Evolutionary conservation across 1,140 invertebrate species (phyloP), one percentile per base, ranked within the genome.

Genomic region (Triops cancriformis): DNA sequence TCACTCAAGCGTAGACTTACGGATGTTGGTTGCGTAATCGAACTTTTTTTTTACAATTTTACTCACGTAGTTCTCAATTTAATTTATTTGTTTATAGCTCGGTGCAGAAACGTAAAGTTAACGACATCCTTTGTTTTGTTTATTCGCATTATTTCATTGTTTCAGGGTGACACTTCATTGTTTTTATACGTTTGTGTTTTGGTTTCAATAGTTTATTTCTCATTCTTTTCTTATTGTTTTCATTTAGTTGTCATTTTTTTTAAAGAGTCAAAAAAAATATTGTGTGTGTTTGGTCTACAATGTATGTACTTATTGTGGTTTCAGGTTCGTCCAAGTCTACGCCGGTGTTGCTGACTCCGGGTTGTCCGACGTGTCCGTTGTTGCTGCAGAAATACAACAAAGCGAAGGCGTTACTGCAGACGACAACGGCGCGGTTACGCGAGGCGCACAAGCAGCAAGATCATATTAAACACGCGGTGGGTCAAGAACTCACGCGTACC

Each of bases 361-460:
- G 51, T 4, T 64, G 51, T 64, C 51, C 51, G 14, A 64, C 51
- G 14, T 64, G 51, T 64, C 51, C 51, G 14, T 23, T 64, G 23
- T 23, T 64, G 51, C 51, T 64, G 51, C 51, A 64, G 51, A 64
- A 64, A 23, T 64, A 64, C n/a, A 64, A 64, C 51, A 64, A 64
- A 2, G 51, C 51, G 6, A 64, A 64, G 51, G 51, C 51, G 14
- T 18, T 64, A 14, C 51, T 64, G 14, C 14, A 18, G 7, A 64
- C 51, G 23, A 64, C 51, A 6, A 64, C 51, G 10, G 18, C 51
- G 5, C 14, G 51, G 6, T 64, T 64, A 64, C 51, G 51, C 14
- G 51, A 64, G 6, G 51, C 51, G 14, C 51, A 64, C 23, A 64
- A 64, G 23, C 51, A 64, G 51, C 51, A 64, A 64, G 51, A 64